Evolutionary conservation across 2,797 vertebrate species (phyloP).

Genomic region (Monodelphis domestica): DNA sequence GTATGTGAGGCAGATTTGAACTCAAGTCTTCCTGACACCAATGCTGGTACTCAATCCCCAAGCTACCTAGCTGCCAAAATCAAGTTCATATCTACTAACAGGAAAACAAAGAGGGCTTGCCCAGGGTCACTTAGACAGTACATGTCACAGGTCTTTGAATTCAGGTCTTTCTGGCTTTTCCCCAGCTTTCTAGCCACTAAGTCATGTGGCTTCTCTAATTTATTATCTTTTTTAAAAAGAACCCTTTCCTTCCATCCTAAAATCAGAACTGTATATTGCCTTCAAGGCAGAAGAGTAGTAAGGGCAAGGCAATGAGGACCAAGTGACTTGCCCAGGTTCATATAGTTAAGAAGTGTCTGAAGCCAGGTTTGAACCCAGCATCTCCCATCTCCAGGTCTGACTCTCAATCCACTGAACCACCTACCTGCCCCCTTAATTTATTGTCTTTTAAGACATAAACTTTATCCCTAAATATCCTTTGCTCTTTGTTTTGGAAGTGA

Average conservation of each 20-base stretch:
- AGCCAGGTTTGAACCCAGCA: background rate
- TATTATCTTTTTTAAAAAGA: too few species aligned
- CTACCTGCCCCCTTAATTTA: background rate
- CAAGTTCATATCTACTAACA: background rate
- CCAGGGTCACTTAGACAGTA: background rate
- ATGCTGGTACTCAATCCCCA: background rate
- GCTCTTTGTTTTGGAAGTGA: background rate
- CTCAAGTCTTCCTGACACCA: background rate
- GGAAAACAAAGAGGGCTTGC: background rate
- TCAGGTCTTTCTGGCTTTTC: background rate
- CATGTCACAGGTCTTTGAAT: background rate
- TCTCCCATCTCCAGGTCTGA: background rate
- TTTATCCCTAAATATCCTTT: background rate
- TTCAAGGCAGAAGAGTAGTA: too few species aligned
- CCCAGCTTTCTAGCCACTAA: background rate
- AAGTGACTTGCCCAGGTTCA: background rate
- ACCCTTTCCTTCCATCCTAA: too few species aligned
- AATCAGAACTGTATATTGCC: too few species aligned
- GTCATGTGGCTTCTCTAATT: background rate
- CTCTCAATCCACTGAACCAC: background rate
- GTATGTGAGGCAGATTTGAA: background rate
- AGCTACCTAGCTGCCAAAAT: background rate
- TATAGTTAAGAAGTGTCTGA: background rate
- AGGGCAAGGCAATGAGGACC: background rate
- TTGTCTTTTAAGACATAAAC: background rate